These are phyloP conservation scores for Cyclopterus lumpus DNA, from an alignment of 2,797 vertebrate species.

Conservation along the genomic window DNA sequence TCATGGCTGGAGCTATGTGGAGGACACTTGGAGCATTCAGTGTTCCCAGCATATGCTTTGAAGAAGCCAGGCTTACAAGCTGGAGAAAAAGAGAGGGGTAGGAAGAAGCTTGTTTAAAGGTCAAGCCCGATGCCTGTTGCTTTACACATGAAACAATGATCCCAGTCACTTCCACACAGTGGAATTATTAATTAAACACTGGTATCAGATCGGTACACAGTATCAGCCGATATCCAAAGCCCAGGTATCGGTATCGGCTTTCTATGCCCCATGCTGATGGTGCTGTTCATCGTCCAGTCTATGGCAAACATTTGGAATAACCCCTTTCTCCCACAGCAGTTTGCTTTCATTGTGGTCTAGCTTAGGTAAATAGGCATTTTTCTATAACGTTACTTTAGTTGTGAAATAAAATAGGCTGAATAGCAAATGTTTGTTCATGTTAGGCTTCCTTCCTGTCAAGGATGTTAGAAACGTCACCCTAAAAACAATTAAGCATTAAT, in stretches of 20 bases:
- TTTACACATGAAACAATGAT: neutral
- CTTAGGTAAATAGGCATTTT: neutral
- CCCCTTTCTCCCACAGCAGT: neutral
- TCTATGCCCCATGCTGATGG: constrained; percentile 14
- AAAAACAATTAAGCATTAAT: no score
- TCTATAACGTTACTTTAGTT: neutral
- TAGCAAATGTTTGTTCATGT: neutral
- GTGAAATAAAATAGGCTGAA: neutral
- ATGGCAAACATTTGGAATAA: constrained; percentile 27
- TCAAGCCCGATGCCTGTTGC: neutral
- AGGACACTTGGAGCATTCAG: constrained; percentile 96
- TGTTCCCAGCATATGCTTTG: constrained; percentile 95
- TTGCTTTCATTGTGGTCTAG: neutral
- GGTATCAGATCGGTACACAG: neutral
- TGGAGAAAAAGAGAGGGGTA: constrained; percentile 63
- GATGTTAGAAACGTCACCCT: neutral
- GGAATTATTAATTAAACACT: neutral
- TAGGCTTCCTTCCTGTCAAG: neutral
- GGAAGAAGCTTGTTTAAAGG: neutral
- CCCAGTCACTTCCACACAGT: neutral
- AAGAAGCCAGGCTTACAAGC: constrained; percentile 96
- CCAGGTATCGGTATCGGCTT: constrained; percentile 5
- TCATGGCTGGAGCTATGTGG: constrained; percentile 91
- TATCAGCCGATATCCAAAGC: neutral
- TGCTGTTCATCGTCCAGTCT: constrained; percentile 20